Conservation (phyloP, 30 jellyfish, hydroid and myxozoan species). For the Aurelia aurita complex sp. Pacific region DNA sequence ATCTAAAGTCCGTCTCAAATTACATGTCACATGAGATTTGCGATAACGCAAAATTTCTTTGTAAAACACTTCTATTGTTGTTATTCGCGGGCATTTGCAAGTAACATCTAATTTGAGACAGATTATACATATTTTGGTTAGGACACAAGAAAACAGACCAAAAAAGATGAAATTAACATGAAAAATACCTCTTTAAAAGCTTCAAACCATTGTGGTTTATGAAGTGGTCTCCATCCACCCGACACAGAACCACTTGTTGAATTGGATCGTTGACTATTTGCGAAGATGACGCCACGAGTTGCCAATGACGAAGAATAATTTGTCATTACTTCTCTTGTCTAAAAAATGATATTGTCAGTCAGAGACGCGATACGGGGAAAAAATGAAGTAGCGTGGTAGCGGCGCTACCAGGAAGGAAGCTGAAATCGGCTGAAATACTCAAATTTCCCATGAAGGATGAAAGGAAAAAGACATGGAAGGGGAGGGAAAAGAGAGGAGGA, state of each 20-base stretch:
- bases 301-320: conserved; percentile 71
- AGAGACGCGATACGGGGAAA: background rate
- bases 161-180: too few relatives aligned
- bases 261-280: conserved; percentile 48
- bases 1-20: too few relatives aligned
- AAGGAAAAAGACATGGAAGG: background rate
- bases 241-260: conserved; percentile 66
- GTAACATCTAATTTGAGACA: too few relatives aligned
- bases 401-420: too few relatives aligned
- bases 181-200: conserved; percentile 64
- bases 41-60: too few relatives aligned
- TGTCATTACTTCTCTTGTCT: conserved; percentile 58
- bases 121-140: too few relatives aligned
- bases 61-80: too few relatives aligned
- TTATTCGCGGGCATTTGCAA: too few relatives aligned
- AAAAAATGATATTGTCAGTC: background rate
- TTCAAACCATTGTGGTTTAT: conserved; percentile 85
- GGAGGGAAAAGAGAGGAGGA: background rate
- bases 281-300: conserved; percentile 79
- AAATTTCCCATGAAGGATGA: too few relatives aligned
- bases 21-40: too few relatives aligned
- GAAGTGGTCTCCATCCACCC: conserved; percentile 86
- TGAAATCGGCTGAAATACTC: too few relatives aligned
- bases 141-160: too few relatives aligned
- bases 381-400: background rate